Conservation (phyloP, 2,888 invertebrate species). For the Tachina grossa region DNA sequence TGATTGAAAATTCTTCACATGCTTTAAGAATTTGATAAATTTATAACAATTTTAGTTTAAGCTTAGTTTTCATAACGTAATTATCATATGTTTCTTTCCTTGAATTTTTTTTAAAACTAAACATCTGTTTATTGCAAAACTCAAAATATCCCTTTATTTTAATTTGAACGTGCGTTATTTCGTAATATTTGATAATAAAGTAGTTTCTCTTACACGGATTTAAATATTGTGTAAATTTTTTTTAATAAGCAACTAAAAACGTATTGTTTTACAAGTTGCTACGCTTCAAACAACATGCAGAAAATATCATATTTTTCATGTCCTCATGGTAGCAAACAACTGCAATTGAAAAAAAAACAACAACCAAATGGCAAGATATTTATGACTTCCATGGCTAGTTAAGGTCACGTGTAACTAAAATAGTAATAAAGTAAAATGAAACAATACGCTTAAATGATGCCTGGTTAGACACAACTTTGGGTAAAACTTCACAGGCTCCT, state of each 20-base stretch:
- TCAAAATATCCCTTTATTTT: too few species aligned
- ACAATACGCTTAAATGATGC: constrained; percentile 53
- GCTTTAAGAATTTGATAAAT: constrained; percentile 55
- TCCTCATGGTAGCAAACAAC: not conserved
- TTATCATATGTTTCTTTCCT: too few species aligned
- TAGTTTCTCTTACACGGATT: too few species aligned
- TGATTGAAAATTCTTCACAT: constrained; percentile 51
- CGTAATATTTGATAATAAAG: too few species aligned
- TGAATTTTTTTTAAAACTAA: too few species aligned
- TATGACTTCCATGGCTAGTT: constrained; percentile 49
- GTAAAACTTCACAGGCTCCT: constrained; percentile 19
- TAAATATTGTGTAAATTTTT: too few species aligned
- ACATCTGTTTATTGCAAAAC: too few species aligned
- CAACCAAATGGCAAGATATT: constrained; percentile 46
- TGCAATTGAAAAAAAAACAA: constrained; percentile 23
- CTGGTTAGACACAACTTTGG: constrained; percentile 56
- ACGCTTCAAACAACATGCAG: not conserved
- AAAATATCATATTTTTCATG: constrained; percentile 3
- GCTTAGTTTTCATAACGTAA: too few species aligned
- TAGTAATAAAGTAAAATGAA: constrained; percentile 52
- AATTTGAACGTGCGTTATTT: too few species aligned
- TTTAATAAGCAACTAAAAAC: not conserved
- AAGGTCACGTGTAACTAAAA: constrained; percentile 49
- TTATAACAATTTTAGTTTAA: not conserved
- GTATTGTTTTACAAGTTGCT: not conserved